Base-by-base conservation (phyloP, 2,888 invertebrate genomes). In the Melinopterus prodromus region DNA sequence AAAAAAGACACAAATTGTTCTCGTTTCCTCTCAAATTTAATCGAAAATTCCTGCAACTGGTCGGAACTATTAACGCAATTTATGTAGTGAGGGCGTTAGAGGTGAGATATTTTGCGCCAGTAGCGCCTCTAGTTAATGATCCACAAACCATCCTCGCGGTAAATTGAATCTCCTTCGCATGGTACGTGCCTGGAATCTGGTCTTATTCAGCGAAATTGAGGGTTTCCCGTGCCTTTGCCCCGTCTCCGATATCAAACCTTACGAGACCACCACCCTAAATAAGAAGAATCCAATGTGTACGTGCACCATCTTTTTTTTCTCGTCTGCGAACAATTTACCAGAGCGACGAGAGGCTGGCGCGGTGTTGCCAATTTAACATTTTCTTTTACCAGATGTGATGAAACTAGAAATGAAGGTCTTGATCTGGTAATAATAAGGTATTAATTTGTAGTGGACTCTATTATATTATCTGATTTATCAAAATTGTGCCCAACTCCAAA, bases 131-230 rank as follows among this genome's bases (percentile, higher is more conserved):
- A 53, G 53, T 83, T 85, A 84, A 85, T 84, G 84, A 84, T 82
- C 79, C 83, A 84, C 84, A 83, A 84, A 84, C 84, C 84, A 85
- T 83, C 85, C 81, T 78, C 53, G 81, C 83, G 82, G 83, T 81
- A 84, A 83, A 84, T 84, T 84, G 82, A 84, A 85, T 85, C 84
- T 82, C 81, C 82, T 82, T 77, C 78, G 77, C 78, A 79, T 53
- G 53, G 76, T 81, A 83, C 85, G 85, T 85, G 85, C 80, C 78
- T 77, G 81, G 85, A 84, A 85, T 85, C 78, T 38, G 38, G 38
- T 12, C 38, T 76, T 16, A 38, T 76, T 38, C 76, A 76, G 76
- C 76, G 38, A 38, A 76, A 76, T 53, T 76, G 53, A 7, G 53
- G 53, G 53, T 53, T 53, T 53, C 53, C 53, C 12, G 7, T 53